A percentile compares a stretch with the other conserved stretches of the same genome.
Conservation (phyloP, 2,888 invertebrate species). For the Pachydiplax longipennis region DNA sequence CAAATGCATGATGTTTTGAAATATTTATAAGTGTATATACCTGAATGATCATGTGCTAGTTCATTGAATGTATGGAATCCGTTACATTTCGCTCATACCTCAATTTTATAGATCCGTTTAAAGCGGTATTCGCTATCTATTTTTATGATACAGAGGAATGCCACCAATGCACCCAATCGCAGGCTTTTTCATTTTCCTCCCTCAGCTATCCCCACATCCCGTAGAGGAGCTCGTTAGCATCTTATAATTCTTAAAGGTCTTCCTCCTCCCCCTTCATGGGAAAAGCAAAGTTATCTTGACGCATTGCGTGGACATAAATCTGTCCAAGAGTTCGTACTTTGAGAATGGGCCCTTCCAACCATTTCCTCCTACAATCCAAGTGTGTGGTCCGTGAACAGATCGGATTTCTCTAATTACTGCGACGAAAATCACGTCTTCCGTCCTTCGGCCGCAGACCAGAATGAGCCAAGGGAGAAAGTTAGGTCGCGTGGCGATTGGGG, state of each 20-base stretch:
- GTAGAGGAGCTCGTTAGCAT: not conserved
- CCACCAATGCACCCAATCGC: not conserved
- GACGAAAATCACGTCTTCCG: constrained; percentile 7
- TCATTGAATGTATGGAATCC: no score
- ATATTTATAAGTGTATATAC: no score
- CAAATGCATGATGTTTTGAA: no score
- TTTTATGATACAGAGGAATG: not conserved
- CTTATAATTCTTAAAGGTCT: not conserved
- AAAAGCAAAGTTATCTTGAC: not conserved
- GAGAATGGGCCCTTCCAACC: not conserved
- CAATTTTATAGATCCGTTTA: no score
- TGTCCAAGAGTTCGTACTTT: not conserved
- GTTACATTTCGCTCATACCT: no score
- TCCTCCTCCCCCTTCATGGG: not conserved
- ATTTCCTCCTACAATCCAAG: not conserved
- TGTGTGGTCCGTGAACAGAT: not conserved
- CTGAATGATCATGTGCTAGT: no score
- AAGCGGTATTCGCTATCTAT: no score
- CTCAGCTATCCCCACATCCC: not conserved
- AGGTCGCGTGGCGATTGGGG: not conserved
- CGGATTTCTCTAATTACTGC: constrained; percentile 41
- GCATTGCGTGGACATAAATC: constrained; percentile 24
- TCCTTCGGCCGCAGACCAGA: not conserved
- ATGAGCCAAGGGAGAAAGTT: not conserved
- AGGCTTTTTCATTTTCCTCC: not conserved